A percentile compares a stretch with the other conserved stretches of the same genome.
phyloP scores from a whole-genome alignment of 2,113 vertebrate species.

The Epinephelus fuscoguttatus region DNA sequence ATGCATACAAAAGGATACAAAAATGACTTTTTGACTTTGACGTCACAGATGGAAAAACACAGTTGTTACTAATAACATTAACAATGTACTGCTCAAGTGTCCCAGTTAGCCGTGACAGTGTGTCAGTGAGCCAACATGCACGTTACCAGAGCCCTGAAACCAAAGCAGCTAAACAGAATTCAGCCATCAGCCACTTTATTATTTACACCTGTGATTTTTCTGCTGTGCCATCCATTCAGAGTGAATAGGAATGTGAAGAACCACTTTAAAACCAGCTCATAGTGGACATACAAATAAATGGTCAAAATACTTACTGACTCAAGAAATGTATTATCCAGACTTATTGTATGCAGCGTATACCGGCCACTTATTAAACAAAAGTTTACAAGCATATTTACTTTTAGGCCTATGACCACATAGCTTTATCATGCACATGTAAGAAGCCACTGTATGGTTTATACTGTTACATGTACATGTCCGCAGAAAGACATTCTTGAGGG shows the following conservation, averaged over 20 bases:
- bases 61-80: constrained; percentile 5
- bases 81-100: constrained; percentile 18
- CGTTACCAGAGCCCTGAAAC: constrained; percentile 24
- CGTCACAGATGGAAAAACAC: constrained; percentile 4
- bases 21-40: not conserved
- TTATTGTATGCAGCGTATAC: constrained; percentile 29
- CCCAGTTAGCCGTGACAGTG: constrained; percentile 6
- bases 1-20: not conserved
- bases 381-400: constrained; percentile 31
- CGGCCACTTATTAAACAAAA: not conserved
- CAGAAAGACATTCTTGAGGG: not conserved
- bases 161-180: not conserved
- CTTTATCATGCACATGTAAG: constrained; percentile 21
- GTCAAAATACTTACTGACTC: constrained; percentile 37
- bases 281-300: constrained; percentile 37
- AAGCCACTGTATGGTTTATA: constrained; percentile 1
- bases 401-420: constrained; percentile 5
- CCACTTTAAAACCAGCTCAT: constrained; percentile 21
- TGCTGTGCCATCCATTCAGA: not conserved
- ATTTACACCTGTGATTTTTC: constrained; percentile 9
- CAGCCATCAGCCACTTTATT: constrained; percentile 16
- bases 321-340: constrained; percentile 32
- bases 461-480: constrained; percentile 9
- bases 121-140: constrained; percentile 15
- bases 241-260: constrained; percentile 9